Evolutionary conservation across 2,113 vertebrate genomes (phyloP), one percentile per base, ranked within the genome.

Genomic region (Malurus elegans): DNA sequence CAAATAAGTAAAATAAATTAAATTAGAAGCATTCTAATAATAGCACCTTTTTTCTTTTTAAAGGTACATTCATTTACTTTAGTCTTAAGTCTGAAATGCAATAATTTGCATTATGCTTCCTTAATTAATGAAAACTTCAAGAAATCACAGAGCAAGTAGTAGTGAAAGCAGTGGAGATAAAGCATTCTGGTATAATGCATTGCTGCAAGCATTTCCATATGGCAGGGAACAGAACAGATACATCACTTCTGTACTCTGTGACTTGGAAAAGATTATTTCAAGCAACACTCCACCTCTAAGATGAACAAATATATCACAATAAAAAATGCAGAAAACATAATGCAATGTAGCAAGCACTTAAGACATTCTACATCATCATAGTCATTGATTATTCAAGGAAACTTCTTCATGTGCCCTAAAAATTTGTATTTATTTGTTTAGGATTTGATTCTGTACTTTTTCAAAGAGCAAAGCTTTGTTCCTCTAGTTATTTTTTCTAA

Each of bases 1-100:
- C 81, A 93, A 95, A 95, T 74, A 80, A 93, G 81, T 83, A 85
- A 88, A 88, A 86, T 85, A 95, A 93, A 78, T 42, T 90, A 70
- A 45, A 73, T 17, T 23, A 67, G 50, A 93, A 90, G 15, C 76
- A 1, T 80, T 85, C 73, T 82, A 87, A 89, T 79, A 94, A 86
- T 53, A 90, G 54, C 29, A 89, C 18, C 7, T 87, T 86, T 90
- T 60, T 7, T 17, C n/a, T 12, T 67, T 65, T 94, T 78, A 95
- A 85, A 90, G 50, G 20, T 19, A 79, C 32, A 92, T 53, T 79
- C 81, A 58, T 79, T 79, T 94, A 64, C 51, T 89, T 92, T 40
- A 32, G 20, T 81, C 32, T 57, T 62, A 32, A 32, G 48, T n/a
- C 36, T 85, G 50, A 91, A 92, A 82, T 85, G 58, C 32, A 85